Evolutionary conservation across 2,888 invertebrate species (phyloP), one percentile per base, ranked within the genome.

Genomic region (Drosophila incognita): DNA sequence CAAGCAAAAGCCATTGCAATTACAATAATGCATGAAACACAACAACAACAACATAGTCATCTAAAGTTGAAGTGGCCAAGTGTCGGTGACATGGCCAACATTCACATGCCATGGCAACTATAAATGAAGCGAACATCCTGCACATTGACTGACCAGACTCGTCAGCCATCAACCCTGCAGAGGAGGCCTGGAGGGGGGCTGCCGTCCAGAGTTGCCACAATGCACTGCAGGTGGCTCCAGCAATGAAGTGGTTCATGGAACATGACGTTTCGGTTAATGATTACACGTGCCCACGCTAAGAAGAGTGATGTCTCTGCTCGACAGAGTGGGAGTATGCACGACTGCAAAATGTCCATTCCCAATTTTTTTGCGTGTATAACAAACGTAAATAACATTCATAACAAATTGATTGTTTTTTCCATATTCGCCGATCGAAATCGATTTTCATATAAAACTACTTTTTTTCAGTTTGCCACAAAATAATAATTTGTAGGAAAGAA

Each of bases 221-320:
- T 51, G 58, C 62, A 46, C 29, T 48, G 24, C 53, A 56, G 53
- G 36, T 40, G 57, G 35, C 11, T 38, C 56, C 40, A 62, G 77
- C 63, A 64, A 82, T 82, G 73, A 85, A 85, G 88, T 89, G 80
- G 78, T 70, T 66, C 83, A 76, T 84, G 58, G 82, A 67, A 57
- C 79, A 69, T 51, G 81, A 61, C 69, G 72, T 46, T 63, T 69
- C 61, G 73, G 81, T 56, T 66, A 84, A 85, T 81, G 86, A 87
- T 89, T 87, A 87, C 83, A 84, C 79, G 75, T 83, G 68, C 76
- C 67, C 79, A 89, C 56, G 81, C 67, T 49, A 38, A 33, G 46
- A 42, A 31, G 53, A 27, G 29, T 27, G 15, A 46, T 27, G 24
- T 8, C 46, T 4, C 15, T 15, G 27, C 7, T 38, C 1, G 15